These are phyloP conservation scores for Agapornis roseicollis DNA, from an alignment of 2,113 vertebrate genomes.

Conservation along the genomic window DNA sequence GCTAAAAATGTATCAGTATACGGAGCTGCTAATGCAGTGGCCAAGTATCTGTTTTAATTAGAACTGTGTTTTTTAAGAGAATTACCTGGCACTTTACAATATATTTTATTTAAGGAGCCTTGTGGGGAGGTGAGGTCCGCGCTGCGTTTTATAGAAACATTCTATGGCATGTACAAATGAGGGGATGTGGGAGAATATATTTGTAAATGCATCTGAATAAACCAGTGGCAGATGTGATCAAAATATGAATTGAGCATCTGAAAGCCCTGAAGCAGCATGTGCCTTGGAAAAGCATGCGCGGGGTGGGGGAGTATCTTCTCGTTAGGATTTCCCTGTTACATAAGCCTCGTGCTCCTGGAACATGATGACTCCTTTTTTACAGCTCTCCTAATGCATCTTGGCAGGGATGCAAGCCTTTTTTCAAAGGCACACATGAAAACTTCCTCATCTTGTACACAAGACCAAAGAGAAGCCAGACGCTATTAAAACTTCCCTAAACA, in stretches of 20 bases:
- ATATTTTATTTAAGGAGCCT: constrained; percentile 61
- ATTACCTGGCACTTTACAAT: constrained; percentile 67
- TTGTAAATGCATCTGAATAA: constrained; percentile 51
- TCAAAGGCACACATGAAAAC: constrained; percentile 58
- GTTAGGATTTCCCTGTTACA: constrained; percentile 59
- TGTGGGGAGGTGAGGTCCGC: not conserved
- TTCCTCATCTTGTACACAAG: not conserved
- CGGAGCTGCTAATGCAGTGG: constrained; percentile 1
- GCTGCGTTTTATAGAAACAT: constrained; percentile 17
- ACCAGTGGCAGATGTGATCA: constrained; percentile 24
- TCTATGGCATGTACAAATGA: not conserved
- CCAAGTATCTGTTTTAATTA: constrained; percentile 48
- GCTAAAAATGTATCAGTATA: not conserved
- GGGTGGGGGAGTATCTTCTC: not conserved
- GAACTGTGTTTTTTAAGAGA: constrained; percentile 51
- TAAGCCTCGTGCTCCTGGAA: constrained; percentile 19
- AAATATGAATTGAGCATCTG: not conserved
- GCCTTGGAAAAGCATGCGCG: not conserved
- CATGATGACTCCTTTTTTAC: constrained; percentile 56
- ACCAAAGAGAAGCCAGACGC: not conserved
- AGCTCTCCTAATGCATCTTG: constrained; percentile 59
- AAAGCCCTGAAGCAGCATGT: not conserved
- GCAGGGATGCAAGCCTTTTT: not conserved
- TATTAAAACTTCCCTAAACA: not conserved
- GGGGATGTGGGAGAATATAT: not conserved